phyloP scores from a whole-genome alignment of 2,888 invertebrate genomes.

The Scaptomyza parva region DNA sequence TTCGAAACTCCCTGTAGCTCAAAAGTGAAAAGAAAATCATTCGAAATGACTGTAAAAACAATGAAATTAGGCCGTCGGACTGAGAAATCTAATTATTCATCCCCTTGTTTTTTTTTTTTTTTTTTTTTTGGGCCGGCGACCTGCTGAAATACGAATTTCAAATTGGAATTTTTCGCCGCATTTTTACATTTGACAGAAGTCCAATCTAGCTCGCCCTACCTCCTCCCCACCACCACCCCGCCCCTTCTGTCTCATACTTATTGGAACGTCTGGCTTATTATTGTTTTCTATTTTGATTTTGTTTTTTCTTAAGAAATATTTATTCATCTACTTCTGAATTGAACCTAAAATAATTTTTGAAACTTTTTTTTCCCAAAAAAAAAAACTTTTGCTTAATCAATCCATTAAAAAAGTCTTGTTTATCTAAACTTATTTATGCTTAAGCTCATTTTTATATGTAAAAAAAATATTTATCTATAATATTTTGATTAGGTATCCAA shows the following conservation, averaged over 20 bases:
- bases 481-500: too few species aligned
- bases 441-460: too few species aligned
- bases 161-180: conserved; percentile 34
- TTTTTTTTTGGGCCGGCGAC: too few species aligned
- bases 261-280: conserved; percentile 15
- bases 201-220: neutral
- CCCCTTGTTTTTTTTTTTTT: too few species aligned
- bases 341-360: too few species aligned
- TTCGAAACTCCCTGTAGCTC: conserved; percentile 29
- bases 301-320: neutral
- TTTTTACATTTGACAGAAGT: conserved; percentile 5
- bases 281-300: conserved; percentile 32
- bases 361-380: too few species aligned
- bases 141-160: conserved; percentile 47
- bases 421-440: too few species aligned
- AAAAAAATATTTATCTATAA: too few species aligned
- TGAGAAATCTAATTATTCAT: conserved; percentile 84
- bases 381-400: too few species aligned
- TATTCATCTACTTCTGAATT: too few species aligned
- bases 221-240: neutral
- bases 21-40: conserved; percentile 75
- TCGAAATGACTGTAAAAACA: conserved; percentile 82
- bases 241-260: neutral
- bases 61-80: conserved; percentile 82
- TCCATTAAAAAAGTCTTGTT: too few species aligned